Evolutionary conservation across 1,140 invertebrate genomes (phyloP).

Genomic region (Drosophila teissieri): DNA sequence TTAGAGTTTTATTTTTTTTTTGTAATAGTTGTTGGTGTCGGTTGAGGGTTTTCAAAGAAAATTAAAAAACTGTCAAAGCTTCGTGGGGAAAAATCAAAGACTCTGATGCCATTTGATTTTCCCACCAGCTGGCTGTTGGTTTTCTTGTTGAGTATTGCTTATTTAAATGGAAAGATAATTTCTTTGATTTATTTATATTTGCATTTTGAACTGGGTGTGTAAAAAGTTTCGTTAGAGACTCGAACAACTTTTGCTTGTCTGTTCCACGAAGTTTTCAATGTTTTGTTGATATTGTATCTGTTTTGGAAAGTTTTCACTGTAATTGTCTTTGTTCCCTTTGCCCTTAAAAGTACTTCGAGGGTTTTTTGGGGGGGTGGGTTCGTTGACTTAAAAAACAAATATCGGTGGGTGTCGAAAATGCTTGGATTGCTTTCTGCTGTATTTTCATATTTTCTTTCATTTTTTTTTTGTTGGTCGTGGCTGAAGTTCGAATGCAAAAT

Average conservation of each 20-base stretch:
- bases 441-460: background rate
- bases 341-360: conserved; percentile 20
- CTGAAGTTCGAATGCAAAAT: conserved; percentile 54
- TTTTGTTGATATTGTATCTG: conserved; percentile 55
- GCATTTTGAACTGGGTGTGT: conserved; percentile 80
- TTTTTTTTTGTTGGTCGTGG: conserved; percentile 13
- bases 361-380: conserved; percentile 4
- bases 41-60: conserved; percentile 38
- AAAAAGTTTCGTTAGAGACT: conserved; percentile 54
- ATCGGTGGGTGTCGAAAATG: conserved; percentile 33
- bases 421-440: conserved; percentile 47
- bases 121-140: conserved; percentile 46
- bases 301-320: conserved; percentile 52
- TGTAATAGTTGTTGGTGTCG: conserved; percentile 46
- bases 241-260: conserved; percentile 66
- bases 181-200: conserved; percentile 64
- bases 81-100: conserved; percentile 46
- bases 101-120: conserved; percentile 9
- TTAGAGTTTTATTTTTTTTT: conserved; percentile 76
- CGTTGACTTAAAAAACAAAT: conserved; percentile 37
- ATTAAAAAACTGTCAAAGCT: conserved; percentile 49
- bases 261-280: conserved; percentile 53
- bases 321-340: conserved; percentile 43
- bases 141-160: conserved; percentile 48
- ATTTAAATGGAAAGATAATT: conserved; percentile 37